phyloP scores from a whole-genome alignment of 92 coral and sea anemone genomes.

The Meandrina meandrites region DNA sequence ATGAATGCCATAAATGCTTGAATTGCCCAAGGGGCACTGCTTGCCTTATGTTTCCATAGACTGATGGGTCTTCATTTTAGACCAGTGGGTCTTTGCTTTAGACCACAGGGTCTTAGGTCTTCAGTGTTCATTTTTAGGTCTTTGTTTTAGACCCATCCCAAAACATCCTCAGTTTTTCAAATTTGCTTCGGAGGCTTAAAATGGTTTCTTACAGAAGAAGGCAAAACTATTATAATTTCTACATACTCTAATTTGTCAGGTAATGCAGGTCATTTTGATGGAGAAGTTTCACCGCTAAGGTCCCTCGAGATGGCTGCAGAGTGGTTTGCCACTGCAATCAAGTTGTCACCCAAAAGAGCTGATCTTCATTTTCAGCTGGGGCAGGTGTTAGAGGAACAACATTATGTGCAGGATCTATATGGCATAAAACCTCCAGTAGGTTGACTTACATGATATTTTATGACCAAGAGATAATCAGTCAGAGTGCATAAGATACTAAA shows the following conservation, averaged over 20 bases:
- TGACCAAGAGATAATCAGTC: neutral
- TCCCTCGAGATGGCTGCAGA: constrained; percentile 86
- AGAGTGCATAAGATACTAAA: neutral
- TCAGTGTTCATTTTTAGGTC: no score
- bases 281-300: constrained; percentile 78
- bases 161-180: no score
- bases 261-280: constrained; percentile 84
- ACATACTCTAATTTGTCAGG: constrained; percentile 40
- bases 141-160: no score
- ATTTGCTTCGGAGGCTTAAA: no score
- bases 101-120: no score
- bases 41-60: no score
- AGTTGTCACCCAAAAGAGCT: constrained; percentile 83
- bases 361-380: constrained; percentile 86
- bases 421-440: constrained; percentile 89
- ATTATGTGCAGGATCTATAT: constrained; percentile 86
- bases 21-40: no score
- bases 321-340: constrained; percentile 91
- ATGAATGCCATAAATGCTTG: no score
- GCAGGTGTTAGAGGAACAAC: constrained; percentile 90
- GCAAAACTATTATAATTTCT: no score
- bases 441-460: neutral
- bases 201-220: no score
- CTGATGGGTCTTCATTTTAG: no score
- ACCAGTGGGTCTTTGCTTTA: no score